phyloP scores from a whole-genome alignment of 2,113 vertebrate genomes.

The Tyto alba region DNA sequence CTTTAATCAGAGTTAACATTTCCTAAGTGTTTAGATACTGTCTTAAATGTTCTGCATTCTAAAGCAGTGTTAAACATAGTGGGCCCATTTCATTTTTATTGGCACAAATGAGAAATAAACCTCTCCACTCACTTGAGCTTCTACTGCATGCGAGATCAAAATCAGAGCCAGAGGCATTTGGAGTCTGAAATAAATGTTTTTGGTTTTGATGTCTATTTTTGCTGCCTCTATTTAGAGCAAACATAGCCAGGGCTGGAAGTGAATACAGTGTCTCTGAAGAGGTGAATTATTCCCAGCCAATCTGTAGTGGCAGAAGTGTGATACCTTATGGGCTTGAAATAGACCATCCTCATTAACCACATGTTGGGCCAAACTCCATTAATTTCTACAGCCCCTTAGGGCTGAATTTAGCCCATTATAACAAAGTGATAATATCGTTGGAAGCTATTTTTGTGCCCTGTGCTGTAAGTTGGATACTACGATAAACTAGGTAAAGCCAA shows the following conservation, averaged over 20 bases:
- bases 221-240: conserved; percentile 55
- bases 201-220: conserved; percentile 63
- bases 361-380: conserved; percentile 44
- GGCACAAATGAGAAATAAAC: conserved; percentile 30
- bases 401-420: conserved; percentile 48
- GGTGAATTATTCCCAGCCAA: conserved; percentile 50
- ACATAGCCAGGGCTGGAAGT: conserved; percentile 29
- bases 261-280: conserved; percentile 49
- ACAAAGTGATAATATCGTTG: conserved; percentile 3
- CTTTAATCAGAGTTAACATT: background rate
- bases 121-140: background rate
- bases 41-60: background rate
- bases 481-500: conserved; percentile 1
- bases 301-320: conserved; percentile 45
- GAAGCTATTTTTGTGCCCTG: conserved; percentile 33
- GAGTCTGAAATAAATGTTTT: conserved; percentile 59
- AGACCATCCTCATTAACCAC: conserved; percentile 38
- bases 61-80: background rate
- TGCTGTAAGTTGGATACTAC: background rate
- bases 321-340: conserved; percentile 40
- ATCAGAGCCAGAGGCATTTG: conserved; percentile 52
- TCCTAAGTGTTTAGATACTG: background rate
- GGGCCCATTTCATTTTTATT: background rate
- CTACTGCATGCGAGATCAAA: conserved; percentile 27
- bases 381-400: conserved; percentile 47